Conservation (phyloP, 2,797 vertebrate genomes). For the Ptychadena robeensis region DNA sequence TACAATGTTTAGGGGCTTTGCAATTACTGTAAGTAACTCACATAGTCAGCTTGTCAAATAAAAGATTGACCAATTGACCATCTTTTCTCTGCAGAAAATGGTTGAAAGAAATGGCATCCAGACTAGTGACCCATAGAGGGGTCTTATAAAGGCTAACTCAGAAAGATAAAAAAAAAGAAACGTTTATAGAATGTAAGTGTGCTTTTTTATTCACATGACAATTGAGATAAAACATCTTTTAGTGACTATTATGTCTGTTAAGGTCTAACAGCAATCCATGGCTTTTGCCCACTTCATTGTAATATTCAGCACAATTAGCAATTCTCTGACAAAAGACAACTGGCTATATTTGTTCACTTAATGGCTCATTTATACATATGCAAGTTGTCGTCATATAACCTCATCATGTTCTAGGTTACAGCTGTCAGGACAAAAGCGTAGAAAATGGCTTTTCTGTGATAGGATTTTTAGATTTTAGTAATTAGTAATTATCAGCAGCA, state of each 20-base stretch:
- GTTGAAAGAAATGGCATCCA: no score
- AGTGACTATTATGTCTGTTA: neutral
- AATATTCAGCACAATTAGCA: neutral
- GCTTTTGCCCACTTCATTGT: neutral
- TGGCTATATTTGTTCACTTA: neutral
- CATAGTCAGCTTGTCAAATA: no score
- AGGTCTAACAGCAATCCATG: neutral
- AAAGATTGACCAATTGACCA: no score
- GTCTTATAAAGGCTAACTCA: no score
- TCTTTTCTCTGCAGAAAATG: no score
- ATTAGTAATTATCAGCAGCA: conserved; percentile 43
- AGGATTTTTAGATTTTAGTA: conserved; percentile 24
- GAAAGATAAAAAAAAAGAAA: neutral
- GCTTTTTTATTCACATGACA: neutral
- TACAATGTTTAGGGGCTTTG: no score
- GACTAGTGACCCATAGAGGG: no score
- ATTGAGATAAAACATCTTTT: neutral
- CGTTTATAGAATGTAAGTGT: neutral
- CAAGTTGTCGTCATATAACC: neutral
- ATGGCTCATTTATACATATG: neutral
- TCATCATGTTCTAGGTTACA: conserved; percentile 21
- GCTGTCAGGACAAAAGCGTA: conserved; percentile 2
- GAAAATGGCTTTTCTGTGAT: neutral
- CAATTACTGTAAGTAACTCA: no score
- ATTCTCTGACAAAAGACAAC: neutral